Conservation (phyloP, 2,888 invertebrate genomes). For the Nymphalis urticae region DNA sequence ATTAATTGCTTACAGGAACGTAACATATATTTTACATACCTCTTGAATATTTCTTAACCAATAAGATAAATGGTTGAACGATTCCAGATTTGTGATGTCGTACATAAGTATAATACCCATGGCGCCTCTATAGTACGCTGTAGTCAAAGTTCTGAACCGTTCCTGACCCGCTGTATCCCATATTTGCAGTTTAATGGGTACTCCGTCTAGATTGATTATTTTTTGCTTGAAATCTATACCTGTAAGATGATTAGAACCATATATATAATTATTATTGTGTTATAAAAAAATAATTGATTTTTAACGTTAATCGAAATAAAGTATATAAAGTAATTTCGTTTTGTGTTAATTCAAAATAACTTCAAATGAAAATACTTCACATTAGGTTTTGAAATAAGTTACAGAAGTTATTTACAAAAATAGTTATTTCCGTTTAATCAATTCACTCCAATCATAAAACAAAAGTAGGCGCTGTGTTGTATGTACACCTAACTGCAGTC, state of each 20-base stretch:
- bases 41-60: constrained; percentile 95
- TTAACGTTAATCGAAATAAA: not conserved
- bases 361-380: no score
- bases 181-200: constrained; percentile 91
- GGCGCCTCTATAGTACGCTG: constrained; percentile 93
- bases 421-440: no score
- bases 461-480: no score
- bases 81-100: constrained; percentile 93
- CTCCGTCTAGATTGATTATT: constrained; percentile 92
- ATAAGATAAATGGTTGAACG: constrained; percentile 94
- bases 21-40: constrained; percentile 68
- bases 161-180: constrained; percentile 94
- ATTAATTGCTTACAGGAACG: not conserved
- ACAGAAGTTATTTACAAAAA: no score
- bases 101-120: constrained; percentile 96
- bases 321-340: no score
- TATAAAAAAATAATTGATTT: not conserved
- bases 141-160: constrained; percentile 89
- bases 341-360: no score
- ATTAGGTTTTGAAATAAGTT: no score
- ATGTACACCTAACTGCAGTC: no score
- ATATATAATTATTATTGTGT: no score
- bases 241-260: constrained; percentile 59
- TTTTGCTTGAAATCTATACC: constrained; percentile 95
- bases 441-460: no score